These are phyloP conservation scores for Sebastes elongatus DNA, from an alignment of 2,797 vertebrate species.

Conservation along the genomic window DNA sequence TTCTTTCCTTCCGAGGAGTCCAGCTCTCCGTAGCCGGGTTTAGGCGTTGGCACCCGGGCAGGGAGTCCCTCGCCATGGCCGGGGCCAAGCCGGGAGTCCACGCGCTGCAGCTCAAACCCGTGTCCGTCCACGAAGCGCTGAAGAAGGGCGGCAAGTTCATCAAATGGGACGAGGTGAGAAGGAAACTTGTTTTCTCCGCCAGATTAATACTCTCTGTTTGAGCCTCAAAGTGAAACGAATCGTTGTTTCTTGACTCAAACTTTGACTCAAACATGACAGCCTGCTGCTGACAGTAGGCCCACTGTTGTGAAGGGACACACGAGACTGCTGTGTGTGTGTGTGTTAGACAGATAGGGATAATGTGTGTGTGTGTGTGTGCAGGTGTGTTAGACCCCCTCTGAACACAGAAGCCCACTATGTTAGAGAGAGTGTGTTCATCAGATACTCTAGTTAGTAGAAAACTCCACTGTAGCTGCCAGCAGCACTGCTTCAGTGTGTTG, in stretches of 20 bases:
- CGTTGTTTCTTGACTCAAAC: too few species aligned
- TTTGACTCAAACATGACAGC: conserved; percentile 8
- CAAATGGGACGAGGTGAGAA: conserved; percentile 94
- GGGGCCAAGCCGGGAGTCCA: conserved; percentile 93
- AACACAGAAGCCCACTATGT: conserved; percentile 25
- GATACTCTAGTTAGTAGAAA: conserved; percentile 13
- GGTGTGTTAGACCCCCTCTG: conserved; percentile 19
- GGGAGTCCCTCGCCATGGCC: conserved; percentile 84
- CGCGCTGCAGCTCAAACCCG: conserved; percentile 91
- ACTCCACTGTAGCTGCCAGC: conserved; percentile 12
- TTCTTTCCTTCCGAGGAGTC: conserved; percentile 49
- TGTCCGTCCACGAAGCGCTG: conserved; percentile 86
- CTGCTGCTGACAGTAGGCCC: conserved; percentile 36
- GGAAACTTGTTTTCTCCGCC: background rate
- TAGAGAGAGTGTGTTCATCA: conserved; percentile 8
- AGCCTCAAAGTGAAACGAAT: background rate
- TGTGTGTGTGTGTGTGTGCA: conserved; percentile 18
- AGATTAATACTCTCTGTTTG: background rate
- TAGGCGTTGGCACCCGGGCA: conserved; percentile 78
- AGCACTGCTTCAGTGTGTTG: conserved; percentile 24
- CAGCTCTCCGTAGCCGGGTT: conserved; percentile 68
- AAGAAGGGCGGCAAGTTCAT: conserved; percentile 91
- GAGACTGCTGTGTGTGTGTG: background rate
- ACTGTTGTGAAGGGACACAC: conserved; percentile 5
- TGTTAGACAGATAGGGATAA: background rate